These are phyloP conservation scores for Lepidurus couesii DNA, from an alignment of 1,140 invertebrate genomes.

Conservation along the genomic window DNA sequence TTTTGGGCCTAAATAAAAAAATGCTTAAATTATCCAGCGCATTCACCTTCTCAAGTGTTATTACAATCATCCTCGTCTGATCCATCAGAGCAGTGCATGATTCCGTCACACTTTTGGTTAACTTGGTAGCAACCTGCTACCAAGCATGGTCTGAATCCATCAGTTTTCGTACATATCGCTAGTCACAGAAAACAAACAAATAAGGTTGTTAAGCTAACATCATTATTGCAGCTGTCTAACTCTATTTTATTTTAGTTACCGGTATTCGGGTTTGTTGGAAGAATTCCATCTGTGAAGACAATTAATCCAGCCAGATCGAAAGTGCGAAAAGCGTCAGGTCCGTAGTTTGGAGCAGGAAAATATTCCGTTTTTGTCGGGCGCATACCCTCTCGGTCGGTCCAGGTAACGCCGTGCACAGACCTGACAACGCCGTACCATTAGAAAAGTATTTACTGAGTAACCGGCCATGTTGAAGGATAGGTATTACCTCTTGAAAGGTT, in stretches of 20 bases:
- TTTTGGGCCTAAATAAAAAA: conserved; percentile 36
- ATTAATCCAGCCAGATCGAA: conserved; percentile 45
- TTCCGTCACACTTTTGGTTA: conserved; percentile 45
- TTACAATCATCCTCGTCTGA: conserved; percentile 48
- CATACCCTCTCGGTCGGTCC: conserved; percentile 43
- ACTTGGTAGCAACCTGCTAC: conserved; percentile 42
- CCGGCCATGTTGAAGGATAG: not conserved
- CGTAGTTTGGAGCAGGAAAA: conserved; percentile 45
- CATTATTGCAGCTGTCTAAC: not conserved
- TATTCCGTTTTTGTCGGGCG: conserved; percentile 44
- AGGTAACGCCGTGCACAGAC: conserved; percentile 39
- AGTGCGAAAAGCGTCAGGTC: conserved; percentile 44
- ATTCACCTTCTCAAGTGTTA: conserved; percentile 30
- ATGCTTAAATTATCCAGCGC: not conserved
- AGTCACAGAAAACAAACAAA: conserved; percentile 7
- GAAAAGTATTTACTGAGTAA: conserved; percentile 16
- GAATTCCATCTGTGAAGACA: conserved; percentile 46
- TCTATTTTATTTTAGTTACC: conserved; percentile 31
- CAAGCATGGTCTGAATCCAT: conserved; percentile 40
- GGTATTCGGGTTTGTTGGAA: conserved; percentile 40
- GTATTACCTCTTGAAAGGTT: conserved; percentile 42
- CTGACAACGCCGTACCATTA: conserved; percentile 37
- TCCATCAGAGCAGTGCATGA: conserved; percentile 45
- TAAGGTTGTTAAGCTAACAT: conserved; percentile 20
- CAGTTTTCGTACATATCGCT: conserved; percentile 40